These are phyloP conservation scores for Heterotilapia buettikoferi DNA, from an alignment of 2,113 vertebrate genomes.

Conservation along the genomic window DNA sequence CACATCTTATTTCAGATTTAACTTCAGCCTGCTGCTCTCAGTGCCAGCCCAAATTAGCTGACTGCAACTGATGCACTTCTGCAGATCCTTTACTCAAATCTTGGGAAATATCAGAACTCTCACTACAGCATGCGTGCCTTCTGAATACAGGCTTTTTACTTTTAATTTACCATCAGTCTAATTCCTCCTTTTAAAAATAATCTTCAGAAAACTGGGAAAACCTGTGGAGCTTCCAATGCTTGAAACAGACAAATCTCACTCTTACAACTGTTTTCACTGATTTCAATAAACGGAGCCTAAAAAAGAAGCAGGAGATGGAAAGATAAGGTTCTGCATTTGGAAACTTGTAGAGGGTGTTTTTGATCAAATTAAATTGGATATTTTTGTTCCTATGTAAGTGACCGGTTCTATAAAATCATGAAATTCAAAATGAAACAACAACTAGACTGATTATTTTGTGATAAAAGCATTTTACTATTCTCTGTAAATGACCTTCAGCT, in stretches of 20 bases:
- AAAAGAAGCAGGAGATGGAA: background rate
- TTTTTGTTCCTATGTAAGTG: background rate
- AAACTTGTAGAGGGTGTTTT: background rate
- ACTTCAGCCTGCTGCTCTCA: background rate
- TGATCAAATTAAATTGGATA: background rate
- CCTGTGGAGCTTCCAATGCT: background rate
- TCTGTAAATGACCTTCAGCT: background rate
- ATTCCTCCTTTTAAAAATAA: background rate
- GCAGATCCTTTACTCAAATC: rapidly evolving
- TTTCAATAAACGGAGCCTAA: rapidly evolving
- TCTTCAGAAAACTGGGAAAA: background rate
- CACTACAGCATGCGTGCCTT: background rate
- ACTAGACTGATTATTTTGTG: background rate
- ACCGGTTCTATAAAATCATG: background rate
- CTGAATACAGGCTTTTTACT: background rate
- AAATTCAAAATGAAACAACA: background rate
- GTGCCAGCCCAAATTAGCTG: background rate
- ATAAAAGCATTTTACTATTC: background rate
- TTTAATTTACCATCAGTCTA: background rate
- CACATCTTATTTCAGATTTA: background rate
- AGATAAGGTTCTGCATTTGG: rapidly evolving
- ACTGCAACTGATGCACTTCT: background rate
- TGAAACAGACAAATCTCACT: background rate
- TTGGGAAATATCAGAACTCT: rapidly evolving
- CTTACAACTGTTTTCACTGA: background rate